Conservation (phyloP, 2,113 vertebrate genomes). For the Boulengeromyrus knoepffleri region DNA sequence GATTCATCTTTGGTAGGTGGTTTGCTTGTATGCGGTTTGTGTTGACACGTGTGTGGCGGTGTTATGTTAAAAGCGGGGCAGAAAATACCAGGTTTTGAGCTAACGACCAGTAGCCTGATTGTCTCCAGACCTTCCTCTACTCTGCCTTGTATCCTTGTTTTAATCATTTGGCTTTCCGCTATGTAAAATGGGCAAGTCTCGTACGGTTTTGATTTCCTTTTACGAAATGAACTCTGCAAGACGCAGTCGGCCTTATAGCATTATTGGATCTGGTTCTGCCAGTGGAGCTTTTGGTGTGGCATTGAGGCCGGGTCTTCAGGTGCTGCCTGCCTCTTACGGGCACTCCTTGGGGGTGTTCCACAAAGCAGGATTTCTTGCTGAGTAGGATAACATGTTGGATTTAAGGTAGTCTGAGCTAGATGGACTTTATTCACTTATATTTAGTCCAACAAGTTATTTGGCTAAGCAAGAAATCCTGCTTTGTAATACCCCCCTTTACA, state of each 20-base stretch:
- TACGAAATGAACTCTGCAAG: not conserved
- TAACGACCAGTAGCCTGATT: slow-evolving; percentile 1
- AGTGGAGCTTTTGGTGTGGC: not conserved
- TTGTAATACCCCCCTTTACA: not conserved
- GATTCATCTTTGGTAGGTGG: not conserved
- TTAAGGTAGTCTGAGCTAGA: no score
- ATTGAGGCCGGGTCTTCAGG: not conserved
- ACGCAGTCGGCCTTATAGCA: not conserved
- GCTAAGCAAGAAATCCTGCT: no score
- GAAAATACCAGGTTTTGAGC: not conserved
- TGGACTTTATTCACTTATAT: no score
- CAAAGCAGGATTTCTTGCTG: no score
- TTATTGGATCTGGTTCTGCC: not conserved
- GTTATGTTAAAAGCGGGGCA: not conserved
- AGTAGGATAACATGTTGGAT: no score
- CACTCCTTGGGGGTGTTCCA: no score
- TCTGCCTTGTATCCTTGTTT: not conserved
- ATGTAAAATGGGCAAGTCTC: not conserved
- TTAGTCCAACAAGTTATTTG: no score
- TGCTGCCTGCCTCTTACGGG: not conserved
- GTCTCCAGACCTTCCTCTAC: not conserved
- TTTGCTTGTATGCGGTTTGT: not conserved
- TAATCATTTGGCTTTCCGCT: not conserved
- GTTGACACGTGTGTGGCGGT: not conserved
- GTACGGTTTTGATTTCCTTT: not conserved